phyloP scores from a whole-genome alignment of 2,888 invertebrate species.

The Aphidius colemani region DNA sequence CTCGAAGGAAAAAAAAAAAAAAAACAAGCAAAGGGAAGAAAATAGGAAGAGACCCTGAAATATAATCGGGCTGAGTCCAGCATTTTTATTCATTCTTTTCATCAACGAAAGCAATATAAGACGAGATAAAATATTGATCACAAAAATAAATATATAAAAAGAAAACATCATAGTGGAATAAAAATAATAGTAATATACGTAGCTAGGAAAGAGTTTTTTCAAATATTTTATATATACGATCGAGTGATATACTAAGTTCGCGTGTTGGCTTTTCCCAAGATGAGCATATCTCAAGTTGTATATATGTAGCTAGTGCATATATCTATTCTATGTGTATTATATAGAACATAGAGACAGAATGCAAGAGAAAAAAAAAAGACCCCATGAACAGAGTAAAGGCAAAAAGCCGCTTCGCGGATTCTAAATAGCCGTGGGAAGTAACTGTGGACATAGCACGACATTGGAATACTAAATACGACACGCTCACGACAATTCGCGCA shows the following conservation, averaged over 20 bases:
- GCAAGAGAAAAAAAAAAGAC: constrained; percentile 2
- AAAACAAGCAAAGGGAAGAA: constrained; percentile 37
- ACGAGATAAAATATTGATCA: not conserved
- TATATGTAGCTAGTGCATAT: too few species aligned
- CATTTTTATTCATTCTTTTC: constrained; percentile 18
- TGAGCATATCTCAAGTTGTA: too few species aligned
- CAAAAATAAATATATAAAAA: not conserved
- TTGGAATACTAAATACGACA: constrained; percentile 52
- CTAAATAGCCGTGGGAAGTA: constrained; percentile 59
- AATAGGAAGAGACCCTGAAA: constrained; percentile 24
- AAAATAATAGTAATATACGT: not conserved
- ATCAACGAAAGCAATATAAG: constrained; percentile 1
- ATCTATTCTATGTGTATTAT: constrained; percentile 11
- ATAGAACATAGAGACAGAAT: not conserved
- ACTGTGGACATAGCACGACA: constrained; percentile 42
- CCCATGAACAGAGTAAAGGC: not conserved
- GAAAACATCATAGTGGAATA: not conserved
- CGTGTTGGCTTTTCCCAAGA: not conserved
- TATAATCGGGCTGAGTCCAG: constrained; percentile 27
- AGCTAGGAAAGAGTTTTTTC: not conserved
- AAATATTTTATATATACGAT: constrained; percentile 15
- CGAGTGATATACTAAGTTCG: constrained; percentile 8
- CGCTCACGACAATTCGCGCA: constrained; percentile 21
- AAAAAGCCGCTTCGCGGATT: constrained; percentile 39
- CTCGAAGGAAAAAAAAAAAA: constrained; percentile 29